Conservation (phyloP, 2,888 invertebrate species). For the Heliconius cydno region DNA sequence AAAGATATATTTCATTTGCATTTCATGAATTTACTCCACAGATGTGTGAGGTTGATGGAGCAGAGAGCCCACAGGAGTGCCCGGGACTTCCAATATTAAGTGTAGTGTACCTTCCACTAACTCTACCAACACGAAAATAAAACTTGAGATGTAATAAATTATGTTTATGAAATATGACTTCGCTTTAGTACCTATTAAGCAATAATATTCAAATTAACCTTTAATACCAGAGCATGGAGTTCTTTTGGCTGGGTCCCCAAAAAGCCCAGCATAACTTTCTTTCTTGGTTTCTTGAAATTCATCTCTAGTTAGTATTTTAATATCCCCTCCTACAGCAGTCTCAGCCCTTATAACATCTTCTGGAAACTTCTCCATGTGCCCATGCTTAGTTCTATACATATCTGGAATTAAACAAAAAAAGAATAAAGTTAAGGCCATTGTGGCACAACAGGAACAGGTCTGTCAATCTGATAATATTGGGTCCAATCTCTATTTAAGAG, state of each 20-base stretch:
- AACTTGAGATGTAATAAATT: background rate
- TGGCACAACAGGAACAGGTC: background rate
- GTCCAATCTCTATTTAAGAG: too few species aligned
- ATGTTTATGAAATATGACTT: background rate
- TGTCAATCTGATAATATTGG: background rate
- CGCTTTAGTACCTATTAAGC: background rate
- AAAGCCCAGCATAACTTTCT: conserved; percentile 75
- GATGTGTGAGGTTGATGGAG: too few species aligned
- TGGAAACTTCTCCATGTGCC: conserved; percentile 90
- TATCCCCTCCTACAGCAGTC: conserved; percentile 87
- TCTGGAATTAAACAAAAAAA: conserved; percentile 68
- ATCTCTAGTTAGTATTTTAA: conserved; percentile 86
- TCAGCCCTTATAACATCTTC: conserved; percentile 90
- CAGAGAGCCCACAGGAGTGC: too few species aligned
- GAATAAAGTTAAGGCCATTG: background rate
- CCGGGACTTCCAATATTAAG: too few species aligned
- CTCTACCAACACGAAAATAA: too few species aligned
- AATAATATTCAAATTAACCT: conserved; percentile 54
- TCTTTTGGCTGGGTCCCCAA: conserved; percentile 70
- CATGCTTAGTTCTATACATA: conserved; percentile 85
- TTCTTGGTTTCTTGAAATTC: conserved; percentile 78
- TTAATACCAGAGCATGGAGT: conserved; percentile 63
- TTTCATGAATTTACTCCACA: too few species aligned
- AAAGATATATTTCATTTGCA: too few species aligned
- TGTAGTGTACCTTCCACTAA: too few species aligned